Evolutionary conservation across 92 coral and sea anemone species (phyloP).

Genomic region (Zoanthus sociatus): DNA sequence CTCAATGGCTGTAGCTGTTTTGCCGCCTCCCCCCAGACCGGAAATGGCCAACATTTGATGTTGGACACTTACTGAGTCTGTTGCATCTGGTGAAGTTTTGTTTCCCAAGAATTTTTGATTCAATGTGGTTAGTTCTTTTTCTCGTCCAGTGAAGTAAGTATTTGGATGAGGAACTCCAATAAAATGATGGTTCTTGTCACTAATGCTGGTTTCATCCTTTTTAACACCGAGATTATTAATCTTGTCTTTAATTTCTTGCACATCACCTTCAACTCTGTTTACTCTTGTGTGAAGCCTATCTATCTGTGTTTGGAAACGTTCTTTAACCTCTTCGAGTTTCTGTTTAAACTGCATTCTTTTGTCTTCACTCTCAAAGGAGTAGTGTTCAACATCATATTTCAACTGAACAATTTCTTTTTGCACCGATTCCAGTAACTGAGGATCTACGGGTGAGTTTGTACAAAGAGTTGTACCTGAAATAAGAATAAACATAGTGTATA

Average conservation of each 20-base stretch:
- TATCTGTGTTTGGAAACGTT: background rate
- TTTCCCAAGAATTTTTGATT: background rate
- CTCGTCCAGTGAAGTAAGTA: slow-evolving; percentile 32
- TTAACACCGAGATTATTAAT: background rate
- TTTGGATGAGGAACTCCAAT: slow-evolving; percentile 34
- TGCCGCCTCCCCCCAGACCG: slow-evolving; percentile 70
- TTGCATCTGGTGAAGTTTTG: background rate
- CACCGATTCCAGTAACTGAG: background rate
- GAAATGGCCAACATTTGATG: slow-evolving; percentile 41
- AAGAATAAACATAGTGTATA: background rate
- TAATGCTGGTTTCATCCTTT: background rate
- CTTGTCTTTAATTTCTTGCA: slow-evolving; percentile 15
- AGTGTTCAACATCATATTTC: slow-evolving; percentile 1
- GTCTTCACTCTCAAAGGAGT: background rate
- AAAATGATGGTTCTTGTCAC: background rate
- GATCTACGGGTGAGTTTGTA: slow-evolving; percentile 9
- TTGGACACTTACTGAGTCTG: background rate
- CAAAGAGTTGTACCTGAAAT: background rate
- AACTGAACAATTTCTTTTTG: slow-evolving; percentile 12
- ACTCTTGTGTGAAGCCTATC: background rate
- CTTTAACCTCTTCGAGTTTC: no score
- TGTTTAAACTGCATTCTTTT: background rate
- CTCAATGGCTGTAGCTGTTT: slow-evolving; percentile 65
- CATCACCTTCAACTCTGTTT: background rate
- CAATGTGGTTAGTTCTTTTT: background rate